A percentile compares a stretch with the other conserved stretches of the same genome.
Conservation (phyloP, 37 sponge, comb jelly and placozoan species). For the Dysidea cf. avara region DNA sequence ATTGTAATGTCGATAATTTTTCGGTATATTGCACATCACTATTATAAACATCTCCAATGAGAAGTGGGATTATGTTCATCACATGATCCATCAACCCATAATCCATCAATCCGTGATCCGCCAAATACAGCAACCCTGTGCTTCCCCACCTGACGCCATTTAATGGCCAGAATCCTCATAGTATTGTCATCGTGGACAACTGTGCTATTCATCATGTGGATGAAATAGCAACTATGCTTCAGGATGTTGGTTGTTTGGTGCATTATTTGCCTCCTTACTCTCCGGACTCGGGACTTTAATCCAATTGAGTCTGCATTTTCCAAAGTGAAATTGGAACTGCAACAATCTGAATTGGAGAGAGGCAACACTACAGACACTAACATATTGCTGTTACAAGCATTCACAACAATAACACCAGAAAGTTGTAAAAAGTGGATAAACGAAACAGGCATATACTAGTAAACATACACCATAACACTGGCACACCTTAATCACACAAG, state of each 20-base stretch:
- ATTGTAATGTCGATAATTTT: too few relatives aligned
- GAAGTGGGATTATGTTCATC: too few relatives aligned
- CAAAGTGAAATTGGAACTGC: background rate
- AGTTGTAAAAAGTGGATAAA: background rate
- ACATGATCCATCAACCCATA: too few relatives aligned
- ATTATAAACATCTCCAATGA: too few relatives aligned
- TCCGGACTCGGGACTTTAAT: conserved; percentile 2
- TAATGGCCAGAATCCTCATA: background rate
- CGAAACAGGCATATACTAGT: too few relatives aligned
- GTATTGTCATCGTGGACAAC: conserved; percentile 11
- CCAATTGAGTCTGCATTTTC: conserved; percentile 6
- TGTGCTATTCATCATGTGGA: background rate
- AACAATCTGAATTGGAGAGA: background rate
- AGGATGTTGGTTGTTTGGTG: conserved; percentile 4
- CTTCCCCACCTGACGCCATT: background rate
- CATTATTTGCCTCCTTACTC: conserved; percentile 5
- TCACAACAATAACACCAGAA: background rate
- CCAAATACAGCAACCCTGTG: too few relatives aligned
- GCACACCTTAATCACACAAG: too few relatives aligned
- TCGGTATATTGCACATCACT: too few relatives aligned
- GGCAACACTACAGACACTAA: background rate
- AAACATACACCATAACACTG: too few relatives aligned
- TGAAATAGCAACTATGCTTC: background rate
- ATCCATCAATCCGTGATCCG: too few relatives aligned
- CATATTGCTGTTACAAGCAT: background rate